phyloP scores from a whole-genome alignment of 1,140 invertebrate species.

The Brachystomella parvula region DNA sequence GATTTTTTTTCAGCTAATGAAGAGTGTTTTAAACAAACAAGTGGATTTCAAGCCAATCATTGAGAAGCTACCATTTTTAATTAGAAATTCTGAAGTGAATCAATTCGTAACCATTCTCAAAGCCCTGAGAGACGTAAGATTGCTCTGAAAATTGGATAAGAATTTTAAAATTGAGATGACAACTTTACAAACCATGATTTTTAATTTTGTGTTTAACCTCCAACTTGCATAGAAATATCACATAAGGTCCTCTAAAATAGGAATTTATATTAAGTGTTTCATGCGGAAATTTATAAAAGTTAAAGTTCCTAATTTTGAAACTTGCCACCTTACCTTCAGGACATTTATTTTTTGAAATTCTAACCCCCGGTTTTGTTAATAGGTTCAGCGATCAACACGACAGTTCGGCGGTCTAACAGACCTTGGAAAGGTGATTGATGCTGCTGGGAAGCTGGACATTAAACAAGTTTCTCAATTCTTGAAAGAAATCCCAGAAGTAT shows the following conservation, averaged over 20 bases:
- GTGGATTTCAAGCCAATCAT: conserved; percentile 35
- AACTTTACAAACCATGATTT: no score
- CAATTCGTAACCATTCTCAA: conserved; percentile 33
- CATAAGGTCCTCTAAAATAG: no score
- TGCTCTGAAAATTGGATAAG: no score
- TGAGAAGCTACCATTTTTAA: conserved; percentile 30
- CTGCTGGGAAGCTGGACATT: conserved; percentile 25
- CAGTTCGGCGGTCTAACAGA: conserved; percentile 25
- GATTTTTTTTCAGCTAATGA: conserved; percentile 27
- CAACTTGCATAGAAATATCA: no score
- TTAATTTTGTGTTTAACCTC: no score
- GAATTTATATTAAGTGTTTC: no score
- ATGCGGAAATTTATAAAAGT: neutral
- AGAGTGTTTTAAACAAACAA: conserved; percentile 30
- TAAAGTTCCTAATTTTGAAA: no score
- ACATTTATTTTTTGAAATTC: neutral
- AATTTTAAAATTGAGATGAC: no score
- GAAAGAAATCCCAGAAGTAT: conserved; percentile 30
- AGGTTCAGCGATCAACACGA: conserved; percentile 9
- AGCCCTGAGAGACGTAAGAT: conserved; percentile 29
- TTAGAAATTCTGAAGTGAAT: conserved; percentile 31
- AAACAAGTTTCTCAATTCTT: conserved; percentile 27
- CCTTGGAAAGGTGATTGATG: conserved; percentile 25
- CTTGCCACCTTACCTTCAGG: no score
- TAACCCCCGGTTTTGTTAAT: neutral